Conservation (phyloP, 2,113 vertebrate genomes). For the human (Homo sapiens) region DNA sequence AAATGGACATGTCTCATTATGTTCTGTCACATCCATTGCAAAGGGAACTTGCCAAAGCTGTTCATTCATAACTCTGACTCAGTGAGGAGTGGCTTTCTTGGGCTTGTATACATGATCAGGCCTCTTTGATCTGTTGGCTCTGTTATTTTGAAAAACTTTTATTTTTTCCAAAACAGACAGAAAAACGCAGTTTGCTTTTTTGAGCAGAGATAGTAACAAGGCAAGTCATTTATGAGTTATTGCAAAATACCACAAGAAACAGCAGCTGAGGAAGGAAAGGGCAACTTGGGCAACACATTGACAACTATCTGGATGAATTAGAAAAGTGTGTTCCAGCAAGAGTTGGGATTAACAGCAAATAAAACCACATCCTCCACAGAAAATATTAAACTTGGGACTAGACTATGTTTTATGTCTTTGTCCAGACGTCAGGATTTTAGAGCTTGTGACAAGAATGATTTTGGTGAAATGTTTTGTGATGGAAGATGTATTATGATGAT, state of each 20-base stretch:
- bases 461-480: neutral
- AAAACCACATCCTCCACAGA: constrained; percentile 58
- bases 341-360: constrained; percentile 1
- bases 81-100: constrained; percentile 27
- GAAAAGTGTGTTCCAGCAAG: constrained; percentile 16
- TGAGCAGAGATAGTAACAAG: constrained; percentile 51
- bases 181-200: constrained; percentile 61
- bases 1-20: neutral
- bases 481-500: neutral
- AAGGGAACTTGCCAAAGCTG: neutral
- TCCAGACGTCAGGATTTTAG: constrained; percentile 26
- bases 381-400: neutral
- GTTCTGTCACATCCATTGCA: neutral
- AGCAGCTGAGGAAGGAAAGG: constrained; percentile 34
- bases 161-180: constrained; percentile 67
- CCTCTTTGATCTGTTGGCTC: constrained; percentile 67
- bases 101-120: constrained; percentile 23
- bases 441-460: neutral
- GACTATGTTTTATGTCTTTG: constrained; percentile 39
- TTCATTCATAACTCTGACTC: constrained; percentile 62
- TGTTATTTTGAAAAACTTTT: constrained; percentile 62
- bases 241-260: constrained; percentile 56
- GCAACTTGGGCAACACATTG: constrained; percentile 13
- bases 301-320: constrained; percentile 49
- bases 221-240: constrained; percentile 63